phyloP scores from a whole-genome alignment of 2,888 invertebrate species.

The Tachina grossa region DNA sequence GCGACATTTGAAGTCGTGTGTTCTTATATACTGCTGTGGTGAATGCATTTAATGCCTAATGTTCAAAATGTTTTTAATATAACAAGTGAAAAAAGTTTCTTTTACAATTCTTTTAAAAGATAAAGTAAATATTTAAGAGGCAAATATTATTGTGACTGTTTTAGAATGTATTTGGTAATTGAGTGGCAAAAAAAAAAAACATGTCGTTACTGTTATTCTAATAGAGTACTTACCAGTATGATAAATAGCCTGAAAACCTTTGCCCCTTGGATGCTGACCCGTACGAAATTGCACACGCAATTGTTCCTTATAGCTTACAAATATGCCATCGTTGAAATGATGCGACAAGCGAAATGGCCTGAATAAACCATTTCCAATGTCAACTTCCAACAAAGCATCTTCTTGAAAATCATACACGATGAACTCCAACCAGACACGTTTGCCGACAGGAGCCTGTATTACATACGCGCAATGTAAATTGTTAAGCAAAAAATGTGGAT shows the following conservation, averaged over 20 bases:
- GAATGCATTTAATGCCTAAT: too few species aligned
- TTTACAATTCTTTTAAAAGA: too few species aligned
- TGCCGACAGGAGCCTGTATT: conserved; percentile 88
- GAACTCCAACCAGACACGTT: conserved; percentile 89
- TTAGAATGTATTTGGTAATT: too few species aligned
- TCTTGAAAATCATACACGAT: conserved; percentile 85
- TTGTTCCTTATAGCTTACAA: conserved; percentile 86
- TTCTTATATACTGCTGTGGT: too few species aligned
- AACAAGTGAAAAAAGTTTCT: too few species aligned
- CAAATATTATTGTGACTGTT: too few species aligned
- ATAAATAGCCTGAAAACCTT: conserved; percentile 87
- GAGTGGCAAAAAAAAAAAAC: too few species aligned
- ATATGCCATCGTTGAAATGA: conserved; percentile 87
- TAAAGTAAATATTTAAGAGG: too few species aligned
- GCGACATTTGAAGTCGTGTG: too few species aligned
- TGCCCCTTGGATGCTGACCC: conserved; percentile 86
- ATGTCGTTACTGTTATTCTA: not conserved
- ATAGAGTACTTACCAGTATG: conserved; percentile 84
- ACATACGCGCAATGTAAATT: conserved; percentile 88
- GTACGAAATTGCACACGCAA: conserved; percentile 86
- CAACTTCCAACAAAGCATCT: conserved; percentile 85
- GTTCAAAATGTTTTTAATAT: too few species aligned
- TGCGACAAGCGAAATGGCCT: conserved; percentile 85
- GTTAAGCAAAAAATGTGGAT: conserved; percentile 88
- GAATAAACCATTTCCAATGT: conserved; percentile 84